These are phyloP conservation scores for Oryzias celebensis DNA, from an alignment of 2,113 vertebrate species.

Conservation along the genomic window DNA sequence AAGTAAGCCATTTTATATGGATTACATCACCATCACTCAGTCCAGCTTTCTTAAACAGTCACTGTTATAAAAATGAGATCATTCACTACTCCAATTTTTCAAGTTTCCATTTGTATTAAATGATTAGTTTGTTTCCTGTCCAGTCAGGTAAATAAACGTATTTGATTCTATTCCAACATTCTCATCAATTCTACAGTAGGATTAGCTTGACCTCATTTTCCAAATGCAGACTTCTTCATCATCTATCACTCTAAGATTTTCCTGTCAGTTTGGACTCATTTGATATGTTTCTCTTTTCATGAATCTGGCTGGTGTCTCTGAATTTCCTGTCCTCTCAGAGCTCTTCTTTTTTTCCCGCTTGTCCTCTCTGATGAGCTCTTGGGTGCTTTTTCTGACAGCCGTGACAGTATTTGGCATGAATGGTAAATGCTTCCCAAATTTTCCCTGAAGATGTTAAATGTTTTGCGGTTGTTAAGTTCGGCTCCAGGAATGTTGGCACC, in stretches of 20 bases:
- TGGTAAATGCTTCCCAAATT: constrained; percentile 26
- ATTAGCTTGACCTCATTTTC: background rate
- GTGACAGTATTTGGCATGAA: constrained; percentile 8
- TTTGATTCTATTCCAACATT: no score
- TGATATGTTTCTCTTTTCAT: background rate
- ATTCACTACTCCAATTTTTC: no score
- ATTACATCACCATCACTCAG: no score
- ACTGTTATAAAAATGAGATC: no score
- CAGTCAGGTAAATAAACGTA: no score
- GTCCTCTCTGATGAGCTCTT: background rate
- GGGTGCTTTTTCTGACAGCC: background rate
- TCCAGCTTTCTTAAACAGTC: no score
- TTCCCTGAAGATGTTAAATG: constrained; percentile 14
- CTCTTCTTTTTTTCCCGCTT: background rate
- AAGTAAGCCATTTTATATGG: no score
- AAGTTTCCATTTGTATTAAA: no score
- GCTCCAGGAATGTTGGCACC: constrained; percentile 24
- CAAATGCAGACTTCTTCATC: background rate
- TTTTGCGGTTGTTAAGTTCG: constrained; percentile 32
- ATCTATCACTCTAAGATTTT: background rate
- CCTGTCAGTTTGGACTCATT: background rate
- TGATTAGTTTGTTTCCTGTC: no score
- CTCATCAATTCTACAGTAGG: no score
- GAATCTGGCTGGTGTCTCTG: background rate
- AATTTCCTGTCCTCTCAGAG: background rate